A percentile compares a stretch with the other conserved stretches of the same genome.
Conservation (phyloP, 2,113 vertebrate species). For the Eptatretus burgeri region DNA sequence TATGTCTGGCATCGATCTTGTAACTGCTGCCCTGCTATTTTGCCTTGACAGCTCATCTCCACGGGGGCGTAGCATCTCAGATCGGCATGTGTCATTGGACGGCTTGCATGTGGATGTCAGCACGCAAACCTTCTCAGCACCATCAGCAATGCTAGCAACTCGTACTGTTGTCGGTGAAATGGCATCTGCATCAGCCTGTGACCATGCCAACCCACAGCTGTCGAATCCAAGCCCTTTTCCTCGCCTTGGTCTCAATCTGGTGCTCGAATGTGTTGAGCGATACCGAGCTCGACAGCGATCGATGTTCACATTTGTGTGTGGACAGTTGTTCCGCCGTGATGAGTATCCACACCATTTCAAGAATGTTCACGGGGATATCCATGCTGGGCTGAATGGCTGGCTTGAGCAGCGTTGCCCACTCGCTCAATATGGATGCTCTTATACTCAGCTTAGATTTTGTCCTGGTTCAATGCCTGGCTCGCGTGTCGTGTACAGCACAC, state of each 20-base stretch:
- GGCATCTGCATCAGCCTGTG: conserved; percentile 75
- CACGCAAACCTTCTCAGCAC: conserved; percentile 82
- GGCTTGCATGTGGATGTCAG: conserved; percentile 48
- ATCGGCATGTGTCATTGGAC: conserved; percentile 38
- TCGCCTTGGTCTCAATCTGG: conserved; percentile 57
- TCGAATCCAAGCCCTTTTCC: conserved; percentile 78
- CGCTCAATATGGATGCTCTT: conserved; percentile 85
- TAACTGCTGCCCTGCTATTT: conserved; percentile 67
- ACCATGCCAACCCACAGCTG: conserved; percentile 68
- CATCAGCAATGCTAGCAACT: conserved; percentile 63
- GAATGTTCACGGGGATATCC: conserved; percentile 85
- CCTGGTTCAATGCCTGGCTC: background rate
- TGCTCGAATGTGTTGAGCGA: conserved; percentile 58
- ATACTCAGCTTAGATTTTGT: conserved; percentile 69
- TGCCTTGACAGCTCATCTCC: conserved; percentile 60
- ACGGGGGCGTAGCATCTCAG: conserved; percentile 57
- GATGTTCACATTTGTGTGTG: conserved; percentile 89
- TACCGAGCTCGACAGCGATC: conserved; percentile 95
- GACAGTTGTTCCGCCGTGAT: conserved; percentile 70
- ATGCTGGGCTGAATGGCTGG: conserved; percentile 87
- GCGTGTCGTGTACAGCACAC: conserved; percentile 2
- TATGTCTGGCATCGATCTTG: conserved; percentile 60
- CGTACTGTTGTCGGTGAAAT: conserved; percentile 89
- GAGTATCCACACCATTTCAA: conserved; percentile 89
- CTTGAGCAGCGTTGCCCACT: conserved; percentile 88